Evolutionary conservation across 2,888 invertebrate genomes (phyloP).

Genomic region (Tipula unca): DNA sequence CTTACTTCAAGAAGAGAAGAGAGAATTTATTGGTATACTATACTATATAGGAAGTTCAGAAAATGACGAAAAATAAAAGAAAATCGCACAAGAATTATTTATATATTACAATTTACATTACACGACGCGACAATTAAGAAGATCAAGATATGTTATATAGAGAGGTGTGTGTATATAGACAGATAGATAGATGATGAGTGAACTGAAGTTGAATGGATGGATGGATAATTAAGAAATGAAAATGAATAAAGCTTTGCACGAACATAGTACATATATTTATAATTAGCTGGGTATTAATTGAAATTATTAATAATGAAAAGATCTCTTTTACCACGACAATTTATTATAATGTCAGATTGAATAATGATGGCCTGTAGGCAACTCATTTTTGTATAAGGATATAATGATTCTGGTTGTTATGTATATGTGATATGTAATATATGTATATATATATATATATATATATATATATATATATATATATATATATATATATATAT

Average conservation of each 20-base stretch:
- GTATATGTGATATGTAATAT: background rate
- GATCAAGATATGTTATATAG: background rate
- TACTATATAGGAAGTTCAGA: background rate
- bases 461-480: too few species aligned
- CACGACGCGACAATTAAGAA: background rate
- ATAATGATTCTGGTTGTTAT: background rate
- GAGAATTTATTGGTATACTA: background rate
- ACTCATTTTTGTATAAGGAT: background rate
- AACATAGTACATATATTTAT: background rate
- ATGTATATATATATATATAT: too few species aligned
- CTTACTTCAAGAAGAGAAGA: background rate
- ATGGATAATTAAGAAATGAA: background rate
- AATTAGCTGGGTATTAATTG: background rate
- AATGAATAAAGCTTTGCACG: background rate
- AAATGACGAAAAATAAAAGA: background rate
- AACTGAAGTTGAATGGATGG: background rate
- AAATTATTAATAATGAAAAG: background rate
- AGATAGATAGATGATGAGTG: background rate
- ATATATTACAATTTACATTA: background rate
- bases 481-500: too few species aligned
- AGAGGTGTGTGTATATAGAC: too few species aligned
- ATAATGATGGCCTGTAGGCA: background rate
- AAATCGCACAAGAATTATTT: background rate
- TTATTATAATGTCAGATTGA: background rate
- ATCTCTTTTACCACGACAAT: background rate